These are phyloP conservation scores for Arctopsyche grandis DNA, from an alignment of 1,140 invertebrate genomes.

Conservation along the genomic window DNA sequence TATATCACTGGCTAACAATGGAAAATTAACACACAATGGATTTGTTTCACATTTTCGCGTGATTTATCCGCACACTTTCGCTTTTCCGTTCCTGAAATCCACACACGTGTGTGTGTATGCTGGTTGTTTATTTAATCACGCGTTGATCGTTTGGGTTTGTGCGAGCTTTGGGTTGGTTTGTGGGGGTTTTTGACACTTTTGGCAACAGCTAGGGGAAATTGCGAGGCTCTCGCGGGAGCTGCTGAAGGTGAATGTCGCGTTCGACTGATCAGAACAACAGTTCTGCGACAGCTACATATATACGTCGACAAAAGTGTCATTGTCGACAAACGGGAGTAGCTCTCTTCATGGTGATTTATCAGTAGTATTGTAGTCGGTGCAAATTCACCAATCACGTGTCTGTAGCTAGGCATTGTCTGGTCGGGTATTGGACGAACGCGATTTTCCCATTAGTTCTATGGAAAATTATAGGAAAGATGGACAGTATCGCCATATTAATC, in stretches of 20 bases:
- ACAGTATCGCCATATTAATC: no score
- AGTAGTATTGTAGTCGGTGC: constrained; percentile 3
- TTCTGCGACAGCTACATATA: constrained; percentile 34
- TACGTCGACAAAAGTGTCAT: background rate
- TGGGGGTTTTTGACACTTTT: background rate
- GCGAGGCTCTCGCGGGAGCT: background rate
- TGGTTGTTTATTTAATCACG: no score
- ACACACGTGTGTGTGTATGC: no score
- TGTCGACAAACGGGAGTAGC: background rate
- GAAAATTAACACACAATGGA: constrained; percentile 23
- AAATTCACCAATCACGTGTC: constrained; percentile 9
- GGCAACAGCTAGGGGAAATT: background rate
- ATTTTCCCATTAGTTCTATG: background rate
- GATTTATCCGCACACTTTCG: constrained; percentile 7
- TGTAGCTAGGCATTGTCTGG: no score
- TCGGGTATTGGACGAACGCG: background rate
- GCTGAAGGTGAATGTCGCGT: constrained; percentile 37
- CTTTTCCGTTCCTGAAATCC: background rate
- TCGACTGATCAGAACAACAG: constrained; percentile 26
- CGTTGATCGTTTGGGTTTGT: no score
- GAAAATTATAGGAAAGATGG: background rate
- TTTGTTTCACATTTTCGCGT: background rate
- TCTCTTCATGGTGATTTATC: background rate
- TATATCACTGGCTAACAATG: background rate
- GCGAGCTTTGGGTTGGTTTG: background rate